Conservation (phyloP, 2,888 invertebrate genomes). For the Byasa hedistus region DNA sequence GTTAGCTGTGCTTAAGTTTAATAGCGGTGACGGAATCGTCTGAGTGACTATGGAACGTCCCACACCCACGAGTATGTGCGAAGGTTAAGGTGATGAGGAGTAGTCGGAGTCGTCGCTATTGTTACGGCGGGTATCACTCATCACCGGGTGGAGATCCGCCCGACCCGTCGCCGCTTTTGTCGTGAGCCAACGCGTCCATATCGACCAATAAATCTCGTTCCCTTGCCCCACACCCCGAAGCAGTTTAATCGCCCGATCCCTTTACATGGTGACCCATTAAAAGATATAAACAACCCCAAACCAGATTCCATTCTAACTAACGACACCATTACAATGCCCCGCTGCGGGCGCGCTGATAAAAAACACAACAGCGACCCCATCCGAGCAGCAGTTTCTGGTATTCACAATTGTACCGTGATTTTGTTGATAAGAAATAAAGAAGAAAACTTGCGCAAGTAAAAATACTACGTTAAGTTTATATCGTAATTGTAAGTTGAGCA, state of each 20-base stretch:
- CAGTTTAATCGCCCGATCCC: slow-evolving; percentile 17
- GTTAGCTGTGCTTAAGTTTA: too few species aligned
- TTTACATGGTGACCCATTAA: slow-evolving; percentile 34
- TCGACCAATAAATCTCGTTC: slow-evolving; percentile 12
- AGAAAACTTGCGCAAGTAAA: neutral
- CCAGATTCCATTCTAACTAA: slow-evolving; percentile 32
- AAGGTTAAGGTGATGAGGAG: too few species aligned
- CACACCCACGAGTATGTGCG: too few species aligned
- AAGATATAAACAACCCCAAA: slow-evolving; percentile 33
- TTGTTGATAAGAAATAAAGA: slow-evolving; percentile 5
- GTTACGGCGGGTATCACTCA: too few species aligned
- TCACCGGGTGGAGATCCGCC: too few species aligned
- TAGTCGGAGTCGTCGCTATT: too few species aligned
- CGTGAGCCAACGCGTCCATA: neutral
- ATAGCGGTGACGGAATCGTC: too few species aligned
- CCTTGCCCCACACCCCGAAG: slow-evolving; percentile 11
- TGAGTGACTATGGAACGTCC: too few species aligned
- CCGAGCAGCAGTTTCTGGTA: slow-evolving; percentile 50
- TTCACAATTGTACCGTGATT: slow-evolving; percentile 23
- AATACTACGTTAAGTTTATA: too few species aligned
- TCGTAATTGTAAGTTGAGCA: too few species aligned
- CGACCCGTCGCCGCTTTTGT: neutral
- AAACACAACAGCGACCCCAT: slow-evolving; percentile 42
- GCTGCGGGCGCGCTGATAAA: slow-evolving; percentile 30
- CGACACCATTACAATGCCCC: slow-evolving; percentile 22